phyloP scores from a whole-genome alignment of 2,888 invertebrate species.

The Tenthredo livida region DNA sequence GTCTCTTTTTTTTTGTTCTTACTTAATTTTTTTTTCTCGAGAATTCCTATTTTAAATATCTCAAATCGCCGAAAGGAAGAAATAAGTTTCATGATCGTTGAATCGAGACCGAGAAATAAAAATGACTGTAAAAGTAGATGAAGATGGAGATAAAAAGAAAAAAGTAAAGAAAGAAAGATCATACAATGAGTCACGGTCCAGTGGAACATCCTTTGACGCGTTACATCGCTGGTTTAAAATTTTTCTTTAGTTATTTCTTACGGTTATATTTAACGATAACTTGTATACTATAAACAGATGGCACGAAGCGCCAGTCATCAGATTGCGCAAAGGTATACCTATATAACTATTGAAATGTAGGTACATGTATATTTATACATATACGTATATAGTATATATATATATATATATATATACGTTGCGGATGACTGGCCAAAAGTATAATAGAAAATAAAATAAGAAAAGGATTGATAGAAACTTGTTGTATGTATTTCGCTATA shows the following conservation, averaged over 20 bases:
- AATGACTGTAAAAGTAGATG: neutral
- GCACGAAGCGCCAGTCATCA: conserved; percentile 17
- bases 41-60: no score
- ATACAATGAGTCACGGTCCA: conserved; percentile 30
- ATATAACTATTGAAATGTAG: neutral
- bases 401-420: neutral
- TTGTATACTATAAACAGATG: neutral
- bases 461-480: neutral
- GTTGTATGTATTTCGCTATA: neutral
- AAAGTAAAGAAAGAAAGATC: neutral
- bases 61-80: neutral
- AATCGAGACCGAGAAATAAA: conserved; percentile 1
- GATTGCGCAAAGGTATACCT: conserved; percentile 11
- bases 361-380: no score
- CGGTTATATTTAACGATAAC: neutral
- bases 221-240: neutral
- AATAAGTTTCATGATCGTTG: conserved; percentile 7
- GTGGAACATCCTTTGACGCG: conserved; percentile 1
- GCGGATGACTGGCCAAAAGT: neutral
- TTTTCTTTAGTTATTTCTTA: conserved; percentile 28
- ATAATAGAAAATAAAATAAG: neutral
- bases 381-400: neutral
- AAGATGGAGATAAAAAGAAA: neutral
- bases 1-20: no score
- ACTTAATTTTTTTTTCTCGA: no score